These are phyloP conservation scores for Etheostoma nigrum DNA, from an alignment of 2,797 vertebrate genomes.

Conservation along the genomic window DNA sequence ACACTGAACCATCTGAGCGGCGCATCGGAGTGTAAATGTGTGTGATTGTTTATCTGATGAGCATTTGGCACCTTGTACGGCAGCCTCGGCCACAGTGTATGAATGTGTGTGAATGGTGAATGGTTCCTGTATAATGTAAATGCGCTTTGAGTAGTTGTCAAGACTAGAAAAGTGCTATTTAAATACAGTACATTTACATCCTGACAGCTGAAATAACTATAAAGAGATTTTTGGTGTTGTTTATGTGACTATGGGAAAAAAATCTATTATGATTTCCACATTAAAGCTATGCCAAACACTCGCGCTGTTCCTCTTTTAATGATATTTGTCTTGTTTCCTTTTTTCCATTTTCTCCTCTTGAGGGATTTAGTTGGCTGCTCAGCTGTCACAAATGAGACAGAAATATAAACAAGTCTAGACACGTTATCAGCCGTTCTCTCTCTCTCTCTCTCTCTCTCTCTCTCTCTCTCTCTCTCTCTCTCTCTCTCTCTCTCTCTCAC, in stretches of 20 bases:
- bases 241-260: slow-evolving; percentile 18
- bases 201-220: background rate
- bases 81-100: too few relatives aligned
- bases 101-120: too few relatives aligned
- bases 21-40: too few relatives aligned
- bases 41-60: too few relatives aligned
- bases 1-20: too few relatives aligned
- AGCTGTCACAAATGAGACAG: slow-evolving; percentile 77
- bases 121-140: too few relatives aligned
- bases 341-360: slow-evolving; percentile 47
- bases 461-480: slow-evolving; percentile 38
- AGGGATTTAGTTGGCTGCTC: slow-evolving; percentile 62
- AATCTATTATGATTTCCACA: slow-evolving; percentile 32
- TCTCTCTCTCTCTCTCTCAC: too few relatives aligned
- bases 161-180: too few relatives aligned
- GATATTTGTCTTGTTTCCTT: slow-evolving; percentile 47
- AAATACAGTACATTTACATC: background rate
- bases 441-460: slow-evolving; percentile 41
- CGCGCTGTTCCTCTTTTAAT: slow-evolving; percentile 21
- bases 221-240: slow-evolving; percentile 23
- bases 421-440: slow-evolving; percentile 69
- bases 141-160: too few relatives aligned
- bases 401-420: slow-evolving; percentile 83
- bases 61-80: too few relatives aligned
- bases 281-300: slow-evolving; percentile 22